These are phyloP conservation scores for Hyperopisus bebe DNA, from an alignment of 2,113 vertebrate genomes.

Conservation along the genomic window DNA sequence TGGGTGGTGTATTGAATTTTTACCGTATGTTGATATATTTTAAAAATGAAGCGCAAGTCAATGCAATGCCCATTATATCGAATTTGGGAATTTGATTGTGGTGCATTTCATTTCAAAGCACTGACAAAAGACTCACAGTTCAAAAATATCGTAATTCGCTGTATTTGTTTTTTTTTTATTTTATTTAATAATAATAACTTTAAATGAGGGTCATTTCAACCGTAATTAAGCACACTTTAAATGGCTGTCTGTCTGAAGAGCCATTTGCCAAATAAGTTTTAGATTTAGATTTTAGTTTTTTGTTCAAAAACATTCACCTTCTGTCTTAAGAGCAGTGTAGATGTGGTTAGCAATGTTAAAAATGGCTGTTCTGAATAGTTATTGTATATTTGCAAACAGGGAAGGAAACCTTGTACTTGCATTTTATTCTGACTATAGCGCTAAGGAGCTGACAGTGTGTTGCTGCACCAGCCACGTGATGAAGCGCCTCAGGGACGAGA, in stretches of 20 bases:
- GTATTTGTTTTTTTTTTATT: background rate
- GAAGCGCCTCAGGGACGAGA: too few species aligned
- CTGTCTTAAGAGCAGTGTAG: too few species aligned
- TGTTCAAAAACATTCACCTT: background rate
- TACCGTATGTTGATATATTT: background rate
- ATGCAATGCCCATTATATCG: background rate
- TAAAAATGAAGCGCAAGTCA: background rate
- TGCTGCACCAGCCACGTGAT: too few species aligned
- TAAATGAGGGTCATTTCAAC: background rate
- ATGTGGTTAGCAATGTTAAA: too few species aligned
- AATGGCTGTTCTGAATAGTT: too few species aligned
- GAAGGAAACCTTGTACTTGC: too few species aligned
- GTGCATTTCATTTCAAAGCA: background rate
- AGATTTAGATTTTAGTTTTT: background rate
- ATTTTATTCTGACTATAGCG: too few species aligned
- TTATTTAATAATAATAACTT: background rate
- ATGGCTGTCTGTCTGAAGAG: background rate
- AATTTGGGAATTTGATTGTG: background rate
- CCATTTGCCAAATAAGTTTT: background rate
- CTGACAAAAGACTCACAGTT: background rate
- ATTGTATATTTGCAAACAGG: too few species aligned
- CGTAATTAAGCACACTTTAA: background rate
- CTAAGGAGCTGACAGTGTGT: too few species aligned
- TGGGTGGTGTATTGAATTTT: slow-evolving; percentile 6
- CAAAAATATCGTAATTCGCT: background rate